Conservation (phyloP, 2,797 vertebrate genomes). For the Pristis pectinata region DNA sequence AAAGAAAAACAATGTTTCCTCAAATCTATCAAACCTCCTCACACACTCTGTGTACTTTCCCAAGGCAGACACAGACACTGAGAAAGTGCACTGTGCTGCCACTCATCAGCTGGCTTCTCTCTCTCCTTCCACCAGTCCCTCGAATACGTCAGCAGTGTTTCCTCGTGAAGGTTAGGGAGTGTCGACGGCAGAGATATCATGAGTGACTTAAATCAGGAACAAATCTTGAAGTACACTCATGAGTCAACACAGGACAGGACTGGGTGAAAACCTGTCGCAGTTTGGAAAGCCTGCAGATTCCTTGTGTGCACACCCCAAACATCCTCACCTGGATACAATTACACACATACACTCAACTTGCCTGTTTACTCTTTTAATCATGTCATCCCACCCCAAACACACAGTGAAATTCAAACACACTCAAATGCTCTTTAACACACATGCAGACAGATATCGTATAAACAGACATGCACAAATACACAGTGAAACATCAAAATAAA, state of each 20-base stretch:
- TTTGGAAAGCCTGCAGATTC: not conserved
- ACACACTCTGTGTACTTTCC: not conserved
- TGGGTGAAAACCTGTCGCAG: not conserved
- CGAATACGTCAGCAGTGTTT: not conserved
- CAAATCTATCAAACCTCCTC: not conserved
- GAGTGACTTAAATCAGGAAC: not conserved
- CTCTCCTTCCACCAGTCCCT: not conserved
- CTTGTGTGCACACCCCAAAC: too few relatives aligned
- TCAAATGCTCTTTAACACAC: not conserved
- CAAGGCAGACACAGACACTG: not conserved
- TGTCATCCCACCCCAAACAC: not conserved
- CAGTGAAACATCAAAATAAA: not conserved
- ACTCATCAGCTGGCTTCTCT: too few relatives aligned
- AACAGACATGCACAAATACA: not conserved
- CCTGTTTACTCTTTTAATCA: not conserved
- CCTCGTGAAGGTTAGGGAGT: not conserved
- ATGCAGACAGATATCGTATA: not conserved
- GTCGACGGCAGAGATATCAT: too few relatives aligned
- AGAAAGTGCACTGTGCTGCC: not conserved
- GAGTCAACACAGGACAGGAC: not conserved
- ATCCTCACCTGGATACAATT: not conserved
- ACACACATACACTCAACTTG: not conserved
- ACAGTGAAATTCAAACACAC: not conserved
- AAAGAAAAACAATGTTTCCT: constrained; percentile 8
- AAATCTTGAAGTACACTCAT: not conserved